phyloP scores from a whole-genome alignment of 2,113 vertebrate genomes.

The Clarias gariepinus region DNA sequence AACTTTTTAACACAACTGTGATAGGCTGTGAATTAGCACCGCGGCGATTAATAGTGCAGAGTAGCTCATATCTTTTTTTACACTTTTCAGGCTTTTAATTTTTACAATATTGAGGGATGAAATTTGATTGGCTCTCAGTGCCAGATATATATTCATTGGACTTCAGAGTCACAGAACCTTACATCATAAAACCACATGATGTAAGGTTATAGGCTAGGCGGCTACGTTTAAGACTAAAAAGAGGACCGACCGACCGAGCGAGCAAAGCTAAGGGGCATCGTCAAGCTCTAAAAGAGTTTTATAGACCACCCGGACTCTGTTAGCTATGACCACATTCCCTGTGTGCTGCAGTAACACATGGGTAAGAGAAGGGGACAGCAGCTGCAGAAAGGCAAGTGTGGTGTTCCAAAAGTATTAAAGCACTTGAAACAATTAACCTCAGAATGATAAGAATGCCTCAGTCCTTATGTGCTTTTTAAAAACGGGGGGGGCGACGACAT shows the following conservation, averaged over 20 bases:
- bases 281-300: background rate
- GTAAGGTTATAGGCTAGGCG: background rate
- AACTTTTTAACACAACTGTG: background rate
- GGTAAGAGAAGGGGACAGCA: background rate
- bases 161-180: background rate
- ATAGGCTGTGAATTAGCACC: background rate
- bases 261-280: background rate
- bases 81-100: background rate
- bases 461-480: background rate
- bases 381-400: background rate
- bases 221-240: background rate
- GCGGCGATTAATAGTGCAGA: background rate
- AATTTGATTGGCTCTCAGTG: background rate
- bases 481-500: background rate
- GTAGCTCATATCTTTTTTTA: background rate
- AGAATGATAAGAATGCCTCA: background rate
- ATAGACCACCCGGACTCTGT: constrained; percentile 1
- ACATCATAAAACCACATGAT: too few relatives aligned
- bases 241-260: background rate
- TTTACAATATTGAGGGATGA: background rate
- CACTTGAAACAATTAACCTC: background rate
- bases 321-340: constrained; percentile 10
- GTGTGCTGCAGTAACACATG: background rate
- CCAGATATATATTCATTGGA: background rate
- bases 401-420: background rate